phyloP scores from a whole-genome alignment of 2,797 vertebrate genomes.

The Tragelaphus eurycerus region DNA sequence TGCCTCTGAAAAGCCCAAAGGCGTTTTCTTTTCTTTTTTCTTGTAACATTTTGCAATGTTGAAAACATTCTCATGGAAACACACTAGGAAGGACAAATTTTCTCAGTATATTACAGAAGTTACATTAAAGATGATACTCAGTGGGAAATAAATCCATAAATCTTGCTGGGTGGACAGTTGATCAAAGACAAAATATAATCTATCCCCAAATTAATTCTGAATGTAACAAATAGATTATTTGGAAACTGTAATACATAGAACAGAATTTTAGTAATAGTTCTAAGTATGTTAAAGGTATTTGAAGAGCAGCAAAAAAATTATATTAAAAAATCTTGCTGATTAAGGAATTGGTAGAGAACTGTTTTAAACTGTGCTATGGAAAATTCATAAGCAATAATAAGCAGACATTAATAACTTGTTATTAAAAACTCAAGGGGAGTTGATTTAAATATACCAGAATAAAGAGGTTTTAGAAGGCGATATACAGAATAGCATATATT shows the following conservation, averaged over 20 bases:
- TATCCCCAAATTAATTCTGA: neutral
- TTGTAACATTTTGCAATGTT: neutral
- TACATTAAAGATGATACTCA: neutral
- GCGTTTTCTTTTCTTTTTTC: neutral
- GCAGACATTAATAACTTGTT: neutral
- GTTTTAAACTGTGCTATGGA: neutral
- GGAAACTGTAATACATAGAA: neutral
- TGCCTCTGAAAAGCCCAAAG: neutral
- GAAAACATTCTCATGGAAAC: neutral
- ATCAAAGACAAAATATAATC: neutral
- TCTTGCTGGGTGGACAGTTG: neutral
- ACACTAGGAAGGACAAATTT: neutral
- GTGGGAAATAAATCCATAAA: neutral
- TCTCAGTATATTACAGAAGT: neutral
- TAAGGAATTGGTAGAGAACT: neutral
- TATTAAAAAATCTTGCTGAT: neutral
- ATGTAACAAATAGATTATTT: neutral
- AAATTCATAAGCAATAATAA: neutral
- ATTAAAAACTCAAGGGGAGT: neutral
- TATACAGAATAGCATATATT: neutral
- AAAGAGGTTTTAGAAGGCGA: neutral
- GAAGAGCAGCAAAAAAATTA: neutral
- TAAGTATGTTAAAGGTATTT: neutral
- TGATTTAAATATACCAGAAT: neutral
- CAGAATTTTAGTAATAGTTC: neutral